Base-by-base conservation (phyloP, 2,888 invertebrate genomes). In the Scrobipalpa costella region DNA sequence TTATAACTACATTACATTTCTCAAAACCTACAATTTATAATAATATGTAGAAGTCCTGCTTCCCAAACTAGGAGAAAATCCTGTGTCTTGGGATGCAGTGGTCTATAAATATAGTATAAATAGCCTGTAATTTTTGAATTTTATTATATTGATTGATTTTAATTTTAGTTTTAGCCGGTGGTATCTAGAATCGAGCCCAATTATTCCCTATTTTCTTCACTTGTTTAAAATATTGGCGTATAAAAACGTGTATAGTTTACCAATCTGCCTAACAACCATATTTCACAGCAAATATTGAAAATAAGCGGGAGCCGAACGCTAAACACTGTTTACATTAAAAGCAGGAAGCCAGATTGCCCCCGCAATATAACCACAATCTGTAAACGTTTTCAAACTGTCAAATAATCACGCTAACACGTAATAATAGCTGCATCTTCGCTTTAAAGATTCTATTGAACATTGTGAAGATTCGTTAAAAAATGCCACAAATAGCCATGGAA, bases 331-430 rank as follows among this genome's bases (percentile, higher is more conserved):
- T 90, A 90, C 80, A 84, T 82, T 78, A 86, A 81, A 80, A 78
- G 76, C 88, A 86, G 90, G 89, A 90, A 90, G 83, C 90, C 91
- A 90, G 84, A 90, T 91, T 88, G 90, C 90, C 85, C 90, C 85
- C 71, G 78, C 86, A 89, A 90, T 89, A 89, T 80, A 79, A 77
- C 77, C 78, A 79, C 74, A 74, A 80, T 88, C 88, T 87, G 87
- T 88, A 89, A 90, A 90, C 90, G 90, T 91, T 88, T 90, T 91
- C 89, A 90, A 91, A 84, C 90, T 90, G 91, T 90, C 91, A 90
- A 90, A 91, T 90, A 90, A 88, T 88, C 85, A 81, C 78, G 77
- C 81, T 90, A 88, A 85, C 91, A 91, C 91, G 89, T 82, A 88
- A 90, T 91, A 88, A 90, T 90, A 90, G 88, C 84, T 79, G 81